Percentiles rank a stretch among this genome's conserved stretches.
These are phyloP conservation scores for Dascillus cervinus DNA, from an alignment of 2,888 invertebrate species.

Conservation along the genomic window DNA sequence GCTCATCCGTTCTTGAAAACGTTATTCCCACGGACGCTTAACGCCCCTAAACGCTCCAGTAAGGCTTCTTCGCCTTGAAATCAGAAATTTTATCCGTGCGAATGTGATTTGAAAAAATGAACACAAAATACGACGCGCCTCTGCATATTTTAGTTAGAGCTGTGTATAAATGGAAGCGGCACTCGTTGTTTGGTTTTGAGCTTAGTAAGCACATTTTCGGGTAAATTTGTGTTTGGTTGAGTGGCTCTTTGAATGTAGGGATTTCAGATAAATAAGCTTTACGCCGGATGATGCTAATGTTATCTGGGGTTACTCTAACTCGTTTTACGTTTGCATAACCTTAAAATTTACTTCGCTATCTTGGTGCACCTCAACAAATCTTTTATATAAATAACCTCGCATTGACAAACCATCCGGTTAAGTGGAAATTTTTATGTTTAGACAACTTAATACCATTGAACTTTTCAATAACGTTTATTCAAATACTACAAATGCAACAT, in stretches of 20 bases:
- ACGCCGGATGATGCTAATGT: slow-evolving; percentile 24
- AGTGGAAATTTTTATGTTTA: too few species aligned
- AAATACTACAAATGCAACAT: too few species aligned
- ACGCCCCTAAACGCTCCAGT: too few species aligned
- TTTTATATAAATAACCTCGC: too few species aligned
- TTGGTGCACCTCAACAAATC: too few species aligned
- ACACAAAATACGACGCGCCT: too few species aligned
- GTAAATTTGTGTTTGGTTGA: slow-evolving; percentile 27
- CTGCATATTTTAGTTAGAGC: slow-evolving; percentile 26
- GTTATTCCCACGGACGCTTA: slow-evolving; percentile 29
- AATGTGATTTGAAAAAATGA: slow-evolving; percentile 1
- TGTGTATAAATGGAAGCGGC: slow-evolving; percentile 25
- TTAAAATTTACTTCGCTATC: too few species aligned
- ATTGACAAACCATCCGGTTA: too few species aligned
- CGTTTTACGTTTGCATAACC: too few species aligned
- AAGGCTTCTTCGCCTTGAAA: slow-evolving; percentile 11
- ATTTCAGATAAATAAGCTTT: slow-evolving; percentile 27
- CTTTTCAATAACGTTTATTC: too few species aligned
- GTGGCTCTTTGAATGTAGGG: slow-evolving; percentile 26
- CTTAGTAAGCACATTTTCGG: slow-evolving; percentile 29
- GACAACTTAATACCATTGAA: too few species aligned
- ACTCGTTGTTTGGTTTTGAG: slow-evolving; percentile 28
- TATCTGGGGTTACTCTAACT: slow-evolving; percentile 20
- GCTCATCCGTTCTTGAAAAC: slow-evolving; percentile 21
- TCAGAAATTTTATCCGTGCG: not conserved